Evolutionary conservation across 2,797 vertebrate genomes (phyloP), one percentile per base, ranked within the genome.

Genomic region (Lutjanus campechanus): DNA sequence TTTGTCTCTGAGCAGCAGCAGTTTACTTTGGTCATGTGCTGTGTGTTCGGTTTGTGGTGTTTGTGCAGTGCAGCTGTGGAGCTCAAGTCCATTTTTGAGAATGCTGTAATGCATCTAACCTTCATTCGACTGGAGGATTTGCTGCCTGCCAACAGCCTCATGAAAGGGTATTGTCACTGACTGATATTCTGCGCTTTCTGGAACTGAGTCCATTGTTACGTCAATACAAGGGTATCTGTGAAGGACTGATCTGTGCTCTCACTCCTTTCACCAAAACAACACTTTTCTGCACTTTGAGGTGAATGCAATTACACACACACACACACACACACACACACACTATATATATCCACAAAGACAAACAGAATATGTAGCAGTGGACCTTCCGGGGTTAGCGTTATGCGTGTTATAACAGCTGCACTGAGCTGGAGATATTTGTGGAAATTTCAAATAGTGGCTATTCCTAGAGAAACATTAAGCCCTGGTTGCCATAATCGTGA

Each of bases 91-190:
- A 46, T 77, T 53, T 72, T 29, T 1, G 7, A 51, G 43, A 71
- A 29, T 36, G 17, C 70, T 64, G 20, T 72, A 74, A 58, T 82
- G 65, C 46, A 62, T 71, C 51, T 68, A 75, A 86, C 79, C 78
- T 87, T 90, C 77, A 84, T 82, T 77, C 86, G 73, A 79, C 76
- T 73, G 58, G 44, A 81, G 73, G 70, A 87, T 77, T 79, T 83
- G 73, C 50, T 69, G 79, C 54, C 62, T 83, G 79, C 82, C 76
- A 86, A 81, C 82, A 70, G 71, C 64, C 66, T 76, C 49, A 71
- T 81, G 75, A 90, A 81, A 82, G 63, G 55, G 51, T 79, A 72
- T 73, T 84, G 77, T 83, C 81, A 71, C 67, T 80, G 75, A 79
- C 75, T 78, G 79, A 82, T 80, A 78, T 68, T 84, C 53, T 71